Percentiles rank a stretch among this genome's conserved stretches.
Evolutionary conservation across 2,888 invertebrate species (phyloP).

Genomic region (Trilocha varians): DNA sequence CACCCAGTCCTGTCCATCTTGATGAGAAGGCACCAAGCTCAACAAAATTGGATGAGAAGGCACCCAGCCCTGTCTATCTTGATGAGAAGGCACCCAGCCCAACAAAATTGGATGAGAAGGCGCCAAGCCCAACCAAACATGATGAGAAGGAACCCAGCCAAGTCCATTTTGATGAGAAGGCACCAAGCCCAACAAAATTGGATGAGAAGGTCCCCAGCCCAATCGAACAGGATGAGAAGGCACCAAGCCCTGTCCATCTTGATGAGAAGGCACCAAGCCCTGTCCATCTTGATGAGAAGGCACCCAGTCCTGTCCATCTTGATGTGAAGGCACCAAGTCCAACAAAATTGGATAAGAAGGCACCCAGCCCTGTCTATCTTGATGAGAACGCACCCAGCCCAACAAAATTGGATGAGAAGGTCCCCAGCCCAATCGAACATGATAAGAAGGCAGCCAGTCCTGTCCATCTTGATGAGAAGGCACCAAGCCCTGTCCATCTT

Average conservation of each 20-base stretch:
- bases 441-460: constrained; percentile 1
- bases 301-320: constrained; percentile 6
- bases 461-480: constrained; percentile 4
- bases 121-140: neutral
- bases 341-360: neutral
- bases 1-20: neutral
- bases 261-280: constrained; percentile 7
- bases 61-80: neutral
- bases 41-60: neutral
- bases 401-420: neutral
- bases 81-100: too few relatives aligned
- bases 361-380: neutral
- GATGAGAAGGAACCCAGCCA: constrained; percentile 3
- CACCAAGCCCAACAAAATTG: neutral
- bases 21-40: constrained; percentile 3
- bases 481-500: neutral
- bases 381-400: constrained; percentile 4
- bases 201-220: neutral
- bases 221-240: neutral
- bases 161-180: too few relatives aligned
- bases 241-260: neutral
- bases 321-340: neutral
- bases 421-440: constrained; percentile 1
- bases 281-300: constrained; percentile 4
- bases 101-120: constrained; percentile 5